These are phyloP conservation scores for Drosophila ercepeae DNA, from an alignment of 1,140 invertebrate species.

Conservation along the genomic window DNA sequence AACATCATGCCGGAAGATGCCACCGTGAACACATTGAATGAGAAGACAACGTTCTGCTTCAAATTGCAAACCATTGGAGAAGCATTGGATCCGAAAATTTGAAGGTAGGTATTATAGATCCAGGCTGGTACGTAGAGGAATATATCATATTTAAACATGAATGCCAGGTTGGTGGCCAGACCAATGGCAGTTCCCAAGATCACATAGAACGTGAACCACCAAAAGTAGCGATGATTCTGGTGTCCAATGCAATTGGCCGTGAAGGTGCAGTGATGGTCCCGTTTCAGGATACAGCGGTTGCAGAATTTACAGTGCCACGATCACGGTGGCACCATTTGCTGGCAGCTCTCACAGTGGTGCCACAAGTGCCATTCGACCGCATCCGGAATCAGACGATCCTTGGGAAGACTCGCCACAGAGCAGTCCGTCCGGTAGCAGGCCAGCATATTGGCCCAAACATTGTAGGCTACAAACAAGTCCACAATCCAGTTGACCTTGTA, in stretches of 20 bases:
- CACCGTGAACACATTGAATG: neutral
- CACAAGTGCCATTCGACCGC: slow-evolving; percentile 84
- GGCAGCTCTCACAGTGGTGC: slow-evolving; percentile 91
- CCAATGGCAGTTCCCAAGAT: slow-evolving; percentile 88
- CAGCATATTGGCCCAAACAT: slow-evolving; percentile 48
- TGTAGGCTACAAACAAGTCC: slow-evolving; percentile 1
- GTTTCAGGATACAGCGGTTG: slow-evolving; percentile 91
- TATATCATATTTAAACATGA: neutral
- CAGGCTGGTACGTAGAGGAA: neutral
- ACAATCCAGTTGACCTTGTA: neutral
- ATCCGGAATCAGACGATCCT: slow-evolving; percentile 2
- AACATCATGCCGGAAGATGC: neutral
- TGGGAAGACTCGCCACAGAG: slow-evolving; percentile 21
- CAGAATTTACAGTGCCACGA: slow-evolving; percentile 95
- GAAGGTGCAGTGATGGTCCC: slow-evolving; percentile 98
- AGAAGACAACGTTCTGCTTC: neutral
- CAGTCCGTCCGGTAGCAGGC: slow-evolving; percentile 3
- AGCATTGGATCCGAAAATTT: neutral
- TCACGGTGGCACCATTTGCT: slow-evolving; percentile 93
- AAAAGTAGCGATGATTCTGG: slow-evolving; percentile 94
- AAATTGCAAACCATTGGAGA: neutral
- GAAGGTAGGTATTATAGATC: neutral
- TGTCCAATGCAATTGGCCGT: slow-evolving; percentile 95
- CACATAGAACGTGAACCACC: slow-evolving; percentile 91
- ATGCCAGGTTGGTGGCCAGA: slow-evolving; percentile 84